Conservation (phyloP, 2,113 vertebrate species). For the Rhynchopsitta pachyrhyncha region DNA sequence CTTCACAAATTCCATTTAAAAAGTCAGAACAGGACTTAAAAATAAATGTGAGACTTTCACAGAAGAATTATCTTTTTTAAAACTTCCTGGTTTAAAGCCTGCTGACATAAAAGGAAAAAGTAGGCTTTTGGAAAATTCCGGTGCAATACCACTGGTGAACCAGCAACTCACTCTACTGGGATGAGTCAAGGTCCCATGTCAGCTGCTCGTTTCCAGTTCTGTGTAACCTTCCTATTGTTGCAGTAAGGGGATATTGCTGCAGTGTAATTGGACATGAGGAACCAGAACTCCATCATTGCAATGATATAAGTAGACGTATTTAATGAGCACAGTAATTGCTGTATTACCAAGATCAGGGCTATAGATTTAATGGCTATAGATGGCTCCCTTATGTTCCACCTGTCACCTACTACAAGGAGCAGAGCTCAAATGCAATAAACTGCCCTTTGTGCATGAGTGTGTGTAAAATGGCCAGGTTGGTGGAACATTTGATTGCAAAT, state of each 20-base stretch:
- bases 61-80: not conserved
- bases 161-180: not conserved
- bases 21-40: not conserved
- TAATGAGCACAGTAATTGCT: not conserved
- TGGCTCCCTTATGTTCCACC: not conserved
- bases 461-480: not conserved
- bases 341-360: not conserved
- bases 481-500: not conserved
- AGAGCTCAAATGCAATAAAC: not conserved
- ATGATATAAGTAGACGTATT: not conserved
- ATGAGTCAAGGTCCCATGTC: fast-evolving
- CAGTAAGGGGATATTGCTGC: not conserved
- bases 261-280: not conserved
- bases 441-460: not conserved
- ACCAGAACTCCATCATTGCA: not conserved
- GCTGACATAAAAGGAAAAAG: not conserved
- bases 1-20: not conserved
- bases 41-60: not conserved
- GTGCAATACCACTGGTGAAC: not conserved
- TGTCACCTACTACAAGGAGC: not conserved
- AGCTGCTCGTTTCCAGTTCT: not conserved
- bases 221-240: not conserved
- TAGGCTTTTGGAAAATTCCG: not conserved
- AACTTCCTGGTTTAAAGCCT: not conserved
- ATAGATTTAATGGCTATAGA: not conserved